A percentile compares a stretch with the other conserved stretches of the same genome.
phyloP scores from a whole-genome alignment of 2,797 vertebrate genomes.

The Buphagus erythrorhynchus region DNA sequence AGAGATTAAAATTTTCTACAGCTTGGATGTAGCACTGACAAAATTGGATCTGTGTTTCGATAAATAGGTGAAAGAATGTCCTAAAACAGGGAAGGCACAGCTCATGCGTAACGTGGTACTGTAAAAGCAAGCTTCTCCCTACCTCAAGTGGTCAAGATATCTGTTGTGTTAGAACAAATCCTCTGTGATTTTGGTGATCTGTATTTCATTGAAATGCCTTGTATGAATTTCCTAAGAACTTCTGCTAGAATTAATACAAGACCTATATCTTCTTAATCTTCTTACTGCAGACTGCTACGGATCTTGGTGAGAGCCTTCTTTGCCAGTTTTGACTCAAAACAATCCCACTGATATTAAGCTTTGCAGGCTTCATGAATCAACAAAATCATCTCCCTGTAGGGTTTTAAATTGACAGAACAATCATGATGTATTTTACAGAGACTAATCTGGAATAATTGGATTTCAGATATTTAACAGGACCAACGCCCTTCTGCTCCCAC shows the following conservation, averaged over 20 bases:
- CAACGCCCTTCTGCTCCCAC: neutral
- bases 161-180: neutral
- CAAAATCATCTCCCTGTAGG: conserved; percentile 36
- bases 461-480: conserved; percentile 17
- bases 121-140: neutral
- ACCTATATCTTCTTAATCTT: neutral
- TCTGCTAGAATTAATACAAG: neutral
- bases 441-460: conserved; percentile 38
- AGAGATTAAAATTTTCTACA: neutral
- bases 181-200: neutral
- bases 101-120: accelerated
- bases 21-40: neutral
- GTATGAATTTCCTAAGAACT: neutral
- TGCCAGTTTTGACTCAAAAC: neutral
- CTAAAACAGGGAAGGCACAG: neutral
- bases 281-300: neutral
- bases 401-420: conserved; percentile 49
- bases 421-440: conserved; percentile 37
- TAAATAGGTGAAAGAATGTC: neutral
- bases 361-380: conserved; percentile 1
- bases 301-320: neutral
- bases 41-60: neutral
- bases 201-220: neutral
- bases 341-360: neutral
- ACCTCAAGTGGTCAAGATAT: neutral